Evolutionary conservation across 1,140 invertebrate species (phyloP), one percentile per base, ranked within the genome.

Genomic region (Latrodectus geometricus): DNA sequence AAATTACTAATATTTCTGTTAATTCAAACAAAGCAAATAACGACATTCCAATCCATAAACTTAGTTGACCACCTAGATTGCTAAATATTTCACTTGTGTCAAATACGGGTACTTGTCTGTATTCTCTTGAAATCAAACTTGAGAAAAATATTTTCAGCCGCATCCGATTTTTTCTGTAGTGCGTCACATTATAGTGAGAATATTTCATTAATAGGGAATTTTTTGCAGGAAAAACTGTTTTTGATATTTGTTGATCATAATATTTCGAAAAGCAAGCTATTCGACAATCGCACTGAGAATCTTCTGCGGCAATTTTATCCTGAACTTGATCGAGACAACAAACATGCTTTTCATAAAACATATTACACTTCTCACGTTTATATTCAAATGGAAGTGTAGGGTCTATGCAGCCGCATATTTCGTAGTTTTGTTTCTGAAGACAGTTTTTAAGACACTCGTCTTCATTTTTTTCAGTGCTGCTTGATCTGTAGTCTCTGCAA

Each of bases 1-100:
- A 35, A 35, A 35, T 35, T 5, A 35, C 35, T 35, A 72, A 2
- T 21, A 50, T 50, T 50, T 74, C 48, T 17, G 4, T 50, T 50
- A 74, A 8, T 50, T 50, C 70, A 50, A 74, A 74, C 17, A 74
- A 9, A 20, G 49, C 72, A 11, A 52, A 17, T 21, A 74, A 9
- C 12, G 72, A 52, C n/a, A 74, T 20, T 23, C 72, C 49, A 17
- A 74, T 17, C 72, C 72, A 74, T 11, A 74, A 52, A 23, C 72
- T 50, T 20, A 74, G 20, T n/a, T 74, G 9, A 52, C 52, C 52
- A 9, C 49, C 72, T 12, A 74, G 12, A 21, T 52, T 20, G 11
- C 72, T 74, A n/a, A 74, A 20, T 20, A 52, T 8, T 52, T 74
- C 72, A 4, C 17, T 9, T 4, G 5, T 9, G 7, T 9, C 20